A percentile compares a stretch with the other conserved stretches of the same genome.
Evolutionary conservation across 1,140 invertebrate genomes (phyloP).

Genomic region (Himalopsyche phryganea): DNA sequence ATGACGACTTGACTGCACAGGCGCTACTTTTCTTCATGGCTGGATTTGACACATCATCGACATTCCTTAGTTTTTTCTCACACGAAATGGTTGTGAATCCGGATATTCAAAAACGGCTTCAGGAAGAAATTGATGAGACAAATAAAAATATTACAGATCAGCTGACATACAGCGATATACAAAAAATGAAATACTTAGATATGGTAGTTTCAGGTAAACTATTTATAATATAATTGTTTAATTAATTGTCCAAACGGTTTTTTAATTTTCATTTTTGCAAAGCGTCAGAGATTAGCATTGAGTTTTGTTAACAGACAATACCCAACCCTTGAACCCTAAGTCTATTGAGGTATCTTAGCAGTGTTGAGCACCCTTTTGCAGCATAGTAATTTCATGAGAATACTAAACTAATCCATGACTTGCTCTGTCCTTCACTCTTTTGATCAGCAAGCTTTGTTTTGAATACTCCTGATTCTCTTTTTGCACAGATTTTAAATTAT

Average conservation of each 20-base stretch:
- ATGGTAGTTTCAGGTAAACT: constrained; percentile 38
- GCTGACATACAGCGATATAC: constrained; percentile 45
- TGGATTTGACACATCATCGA: constrained; percentile 60
- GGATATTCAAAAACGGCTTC: constrained; percentile 55
- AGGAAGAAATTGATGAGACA: constrained; percentile 55
- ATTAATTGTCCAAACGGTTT: background rate
- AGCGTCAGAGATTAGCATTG: background rate
- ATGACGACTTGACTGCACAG: constrained; percentile 47
- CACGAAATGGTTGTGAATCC: constrained; percentile 57
- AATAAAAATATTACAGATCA: constrained; percentile 40
- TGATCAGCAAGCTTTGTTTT: too few relatives aligned
- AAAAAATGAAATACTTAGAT: constrained; percentile 51
- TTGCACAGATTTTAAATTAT: too few relatives aligned
- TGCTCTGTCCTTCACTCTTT: too few relatives aligned
- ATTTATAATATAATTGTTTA: too few relatives aligned
- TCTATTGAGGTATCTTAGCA: too few relatives aligned
- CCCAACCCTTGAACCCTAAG: too few relatives aligned
- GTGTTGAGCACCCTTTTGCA: too few relatives aligned
- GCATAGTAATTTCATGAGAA: too few relatives aligned
- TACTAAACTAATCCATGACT: too few relatives aligned
- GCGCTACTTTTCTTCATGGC: constrained; percentile 58
- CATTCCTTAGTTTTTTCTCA: constrained; percentile 50
- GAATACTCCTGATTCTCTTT: too few relatives aligned
- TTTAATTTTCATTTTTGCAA: background rate
- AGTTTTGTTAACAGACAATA: background rate